Evolutionary conservation across 2,113 vertebrate genomes (phyloP), one percentile per base, ranked within the genome.

Genomic region (Piaya cayana): DNA sequence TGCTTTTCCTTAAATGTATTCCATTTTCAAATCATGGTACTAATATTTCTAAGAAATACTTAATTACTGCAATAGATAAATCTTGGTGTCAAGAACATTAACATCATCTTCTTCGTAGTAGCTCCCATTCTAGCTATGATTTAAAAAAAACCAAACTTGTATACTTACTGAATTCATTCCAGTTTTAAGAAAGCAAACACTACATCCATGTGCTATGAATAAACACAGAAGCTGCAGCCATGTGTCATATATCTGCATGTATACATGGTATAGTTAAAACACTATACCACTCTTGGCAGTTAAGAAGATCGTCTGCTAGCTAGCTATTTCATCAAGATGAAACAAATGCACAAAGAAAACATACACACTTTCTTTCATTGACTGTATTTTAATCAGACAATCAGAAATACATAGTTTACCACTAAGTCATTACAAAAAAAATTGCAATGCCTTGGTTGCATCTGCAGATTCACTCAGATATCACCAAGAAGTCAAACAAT

Each of bases 401-500:
- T 62, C 23, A 81, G 50, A 3, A 92, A 75, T 59, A 58, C n/a
- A 75, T 8, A 77, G 43, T 16, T 79, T 74, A 92, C 43, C n/a
- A 64, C 39, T 53, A 49, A 59, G 30, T 45, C 15, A 52, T 80
- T 60, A 70, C 5, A 16, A 86, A 92, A 82, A 80, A 86, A 77
- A 65, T n/a, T 22, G 1, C 19, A 92, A 36, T 75, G 82, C 25
- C 8, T 80, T 64, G 11, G 34, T 42, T 77, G 26, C 34, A 37
- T 78, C 88, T 85, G 49, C 43, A 93, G 71, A 93, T 92, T 88
- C 63, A 74, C 34, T 93, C 15, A 76, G 29, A 39, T 60, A 56
- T 42, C 88, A 62, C 22, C 4, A 2, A 87, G 93, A 96, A 84
- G 83, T 94, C 43, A 95, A 65, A 70, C 80, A 94, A 78, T 67